Evolutionary conservation across 2,797 vertebrate species (phyloP).

Genomic region (Takifugu ocellatus): DNA sequence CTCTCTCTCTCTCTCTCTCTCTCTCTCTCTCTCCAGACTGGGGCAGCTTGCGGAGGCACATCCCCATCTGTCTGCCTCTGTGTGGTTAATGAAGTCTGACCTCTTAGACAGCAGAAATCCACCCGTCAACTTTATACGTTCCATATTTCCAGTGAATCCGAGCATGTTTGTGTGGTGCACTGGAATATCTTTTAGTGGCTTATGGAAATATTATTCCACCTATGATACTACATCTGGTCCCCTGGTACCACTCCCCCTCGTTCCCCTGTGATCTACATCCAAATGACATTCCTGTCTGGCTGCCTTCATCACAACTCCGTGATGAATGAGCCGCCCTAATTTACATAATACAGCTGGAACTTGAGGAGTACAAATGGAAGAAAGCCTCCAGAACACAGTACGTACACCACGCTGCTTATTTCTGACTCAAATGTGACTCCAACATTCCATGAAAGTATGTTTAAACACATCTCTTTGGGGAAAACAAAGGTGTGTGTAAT

Average conservation of each 20-base stretch:
- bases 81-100: constrained; percentile 56
- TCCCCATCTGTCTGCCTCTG: constrained; percentile 10
- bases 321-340: constrained; percentile 44
- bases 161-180: constrained; percentile 1
- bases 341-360: constrained; percentile 50
- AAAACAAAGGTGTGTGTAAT: neutral
- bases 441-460: neutral
- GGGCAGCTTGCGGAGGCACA: neutral
- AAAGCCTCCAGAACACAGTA: constrained; percentile 33
- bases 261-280: constrained; percentile 76
- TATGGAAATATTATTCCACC: constrained; percentile 72
- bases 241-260: constrained; percentile 52
- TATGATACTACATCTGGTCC: constrained; percentile 71
- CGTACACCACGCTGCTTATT: constrained; percentile 14
- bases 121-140: constrained; percentile 20
- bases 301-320: constrained; percentile 54
- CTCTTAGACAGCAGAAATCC: constrained; percentile 39
- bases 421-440: neutral
- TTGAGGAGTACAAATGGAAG: constrained; percentile 16
- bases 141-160: constrained; percentile 16
- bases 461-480: neutral
- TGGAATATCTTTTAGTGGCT: constrained; percentile 33
- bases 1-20: no score
- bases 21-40: no score
- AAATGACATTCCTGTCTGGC: constrained; percentile 80